Percentiles rank a stretch among this genome's conserved stretches.
These are phyloP conservation scores for Clarias platycephalus DNA, from an alignment of 2,797 vertebrate species.

Conservation along the genomic window DNA sequence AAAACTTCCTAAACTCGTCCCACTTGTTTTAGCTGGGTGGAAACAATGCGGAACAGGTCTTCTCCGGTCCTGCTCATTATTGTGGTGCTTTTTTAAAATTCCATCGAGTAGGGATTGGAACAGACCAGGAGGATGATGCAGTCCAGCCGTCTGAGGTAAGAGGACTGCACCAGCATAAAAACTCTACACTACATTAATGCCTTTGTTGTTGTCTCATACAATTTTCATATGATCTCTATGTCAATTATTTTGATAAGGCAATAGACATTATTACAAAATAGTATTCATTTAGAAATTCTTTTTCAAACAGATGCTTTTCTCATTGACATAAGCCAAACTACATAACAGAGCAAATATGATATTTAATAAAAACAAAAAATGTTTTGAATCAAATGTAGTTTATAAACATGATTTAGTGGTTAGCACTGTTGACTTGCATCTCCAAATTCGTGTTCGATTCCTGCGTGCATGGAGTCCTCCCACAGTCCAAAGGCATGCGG, in stretches of 20 bases:
- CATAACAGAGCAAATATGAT: too few relatives aligned
- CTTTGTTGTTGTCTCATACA: neutral
- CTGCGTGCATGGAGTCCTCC: too few relatives aligned
- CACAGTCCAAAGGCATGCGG: too few relatives aligned
- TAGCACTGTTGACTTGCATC: too few relatives aligned
- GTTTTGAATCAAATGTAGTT: too few relatives aligned
- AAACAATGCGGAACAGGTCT: neutral
- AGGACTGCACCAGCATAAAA: neutral
- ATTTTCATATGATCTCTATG: neutral
- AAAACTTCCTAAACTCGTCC: neutral
- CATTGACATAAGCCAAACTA: too few relatives aligned
- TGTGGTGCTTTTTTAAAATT: neutral
- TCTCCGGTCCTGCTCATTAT: neutral
- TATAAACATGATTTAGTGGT: too few relatives aligned
- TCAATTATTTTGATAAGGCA: neutral
- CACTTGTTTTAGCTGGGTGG: neutral
- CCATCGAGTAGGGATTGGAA: neutral
- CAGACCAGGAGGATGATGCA: neutral
- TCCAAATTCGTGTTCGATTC: too few relatives aligned
- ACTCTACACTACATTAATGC: neutral
- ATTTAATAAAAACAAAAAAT: too few relatives aligned
- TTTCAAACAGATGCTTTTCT: too few relatives aligned
- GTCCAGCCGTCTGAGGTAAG: neutral
- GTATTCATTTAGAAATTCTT: neutral
- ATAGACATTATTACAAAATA: neutral